phyloP scores from a whole-genome alignment of 2,888 invertebrate species.

The Leucozona laternaria region DNA sequence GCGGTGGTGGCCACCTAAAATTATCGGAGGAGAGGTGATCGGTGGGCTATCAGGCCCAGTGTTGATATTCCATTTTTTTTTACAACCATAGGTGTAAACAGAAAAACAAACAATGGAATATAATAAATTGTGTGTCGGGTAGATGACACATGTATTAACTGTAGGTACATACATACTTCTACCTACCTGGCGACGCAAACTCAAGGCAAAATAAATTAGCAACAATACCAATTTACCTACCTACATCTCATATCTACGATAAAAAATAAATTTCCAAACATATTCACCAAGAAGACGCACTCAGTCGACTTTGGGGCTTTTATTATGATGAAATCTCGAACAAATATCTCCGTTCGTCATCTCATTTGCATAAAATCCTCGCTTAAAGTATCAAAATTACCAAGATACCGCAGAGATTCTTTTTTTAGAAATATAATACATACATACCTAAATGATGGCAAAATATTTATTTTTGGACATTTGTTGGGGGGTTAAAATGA shows the following conservation, averaged over 20 bases:
- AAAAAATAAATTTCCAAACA: conserved; percentile 6
- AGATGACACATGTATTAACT: conserved; percentile 50
- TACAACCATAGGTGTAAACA: conserved; percentile 28
- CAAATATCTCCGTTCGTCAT: background rate
- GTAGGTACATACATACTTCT: background rate
- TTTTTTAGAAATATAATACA: background rate
- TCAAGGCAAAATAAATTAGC: conserved; percentile 70
- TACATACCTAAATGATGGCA: background rate
- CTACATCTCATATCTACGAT: background rate
- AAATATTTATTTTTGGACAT: background rate
- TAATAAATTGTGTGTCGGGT: conserved; percentile 50
- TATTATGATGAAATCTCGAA: conserved; percentile 2
- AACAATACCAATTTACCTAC: conserved; percentile 12
- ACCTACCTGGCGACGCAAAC: conserved; percentile 61
- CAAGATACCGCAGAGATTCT: background rate
- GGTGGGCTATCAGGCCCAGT: background rate
- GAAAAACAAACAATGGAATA: conserved; percentile 60
- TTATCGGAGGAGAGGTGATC: conserved; percentile 38
- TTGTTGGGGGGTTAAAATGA: background rate
- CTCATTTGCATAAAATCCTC: conserved; percentile 22
- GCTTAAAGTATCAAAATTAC: background rate
- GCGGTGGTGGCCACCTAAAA: background rate
- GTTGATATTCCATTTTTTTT: conserved; percentile 47
- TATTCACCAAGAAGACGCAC: background rate
- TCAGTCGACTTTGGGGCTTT: background rate